Evolutionary conservation across 2,113 vertebrate genomes (phyloP).

Genomic region (Triplophysa siluroides): DNA sequence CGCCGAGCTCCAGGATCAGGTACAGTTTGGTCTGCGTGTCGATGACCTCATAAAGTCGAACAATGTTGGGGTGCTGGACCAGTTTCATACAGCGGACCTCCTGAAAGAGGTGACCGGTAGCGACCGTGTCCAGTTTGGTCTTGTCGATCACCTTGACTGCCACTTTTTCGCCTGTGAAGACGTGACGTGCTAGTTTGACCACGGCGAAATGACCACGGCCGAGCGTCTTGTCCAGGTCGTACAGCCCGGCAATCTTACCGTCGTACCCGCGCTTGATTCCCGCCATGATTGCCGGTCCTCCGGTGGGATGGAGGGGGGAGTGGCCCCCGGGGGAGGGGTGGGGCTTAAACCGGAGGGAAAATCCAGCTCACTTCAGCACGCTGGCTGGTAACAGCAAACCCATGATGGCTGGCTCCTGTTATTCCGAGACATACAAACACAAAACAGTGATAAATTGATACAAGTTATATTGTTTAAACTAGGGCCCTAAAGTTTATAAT

Average conservation of each 20-base stretch:
- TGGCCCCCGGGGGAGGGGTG: slow-evolving; percentile 48
- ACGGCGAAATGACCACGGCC: slow-evolving; percentile 97
- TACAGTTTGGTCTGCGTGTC: slow-evolving; percentile 98
- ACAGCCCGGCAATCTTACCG: slow-evolving; percentile 96
- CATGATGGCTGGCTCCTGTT: slow-evolving; percentile 76
- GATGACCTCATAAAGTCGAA: slow-evolving; percentile 95
- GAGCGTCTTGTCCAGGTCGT: slow-evolving; percentile 97
- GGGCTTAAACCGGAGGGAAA: slow-evolving; percentile 49
- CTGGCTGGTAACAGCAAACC: slow-evolving; percentile 70
- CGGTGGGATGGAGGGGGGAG: slow-evolving; percentile 56
- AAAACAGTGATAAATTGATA: slow-evolving; percentile 11
- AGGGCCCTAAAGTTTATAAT: no score
- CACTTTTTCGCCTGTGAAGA: slow-evolving; percentile 98
- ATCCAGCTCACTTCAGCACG: slow-evolving; percentile 77
- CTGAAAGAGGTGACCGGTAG: slow-evolving; percentile 96
- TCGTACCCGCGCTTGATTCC: slow-evolving; percentile 97
- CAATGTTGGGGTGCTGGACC: slow-evolving; percentile 97
- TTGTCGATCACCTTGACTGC: slow-evolving; percentile 99
- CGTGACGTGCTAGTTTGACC: slow-evolving; percentile 95
- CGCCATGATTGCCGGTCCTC: slow-evolving; percentile 85
- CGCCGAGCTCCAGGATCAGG: slow-evolving; percentile 93
- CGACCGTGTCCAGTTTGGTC: slow-evolving; percentile 92
- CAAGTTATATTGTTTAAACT: not conserved
- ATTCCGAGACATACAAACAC: slow-evolving; percentile 1
- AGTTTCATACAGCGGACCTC: slow-evolving; percentile 99